These are phyloP conservation scores for Carpatolechia fugitivella DNA, from an alignment of 2,888 invertebrate genomes.

Conservation along the genomic window DNA sequence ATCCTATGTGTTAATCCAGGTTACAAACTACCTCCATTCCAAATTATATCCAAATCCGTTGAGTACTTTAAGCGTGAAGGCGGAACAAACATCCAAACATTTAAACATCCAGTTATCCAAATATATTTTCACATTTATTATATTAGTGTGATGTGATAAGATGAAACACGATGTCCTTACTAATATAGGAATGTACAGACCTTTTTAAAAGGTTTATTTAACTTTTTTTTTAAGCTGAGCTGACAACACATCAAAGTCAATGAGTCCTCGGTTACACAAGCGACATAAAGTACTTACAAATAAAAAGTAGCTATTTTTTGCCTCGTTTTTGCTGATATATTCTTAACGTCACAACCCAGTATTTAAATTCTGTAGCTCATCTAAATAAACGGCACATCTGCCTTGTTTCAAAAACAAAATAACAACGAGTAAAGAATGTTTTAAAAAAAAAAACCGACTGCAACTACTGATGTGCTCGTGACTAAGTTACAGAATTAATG, in stretches of 20 bases:
- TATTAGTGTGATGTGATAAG: too few relatives aligned
- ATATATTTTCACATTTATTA: too few relatives aligned
- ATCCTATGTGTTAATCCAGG: too few relatives aligned
- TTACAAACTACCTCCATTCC: too few relatives aligned
- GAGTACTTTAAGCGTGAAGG: too few relatives aligned
- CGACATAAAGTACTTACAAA: conserved; percentile 6
- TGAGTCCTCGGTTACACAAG: background rate
- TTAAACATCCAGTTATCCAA: too few relatives aligned
- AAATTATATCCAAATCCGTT: too few relatives aligned
- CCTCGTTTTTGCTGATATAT: conserved; percentile 35
- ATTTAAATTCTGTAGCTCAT: conserved; percentile 63
- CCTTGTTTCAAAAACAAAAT: conserved; percentile 47
- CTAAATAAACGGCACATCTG: conserved; percentile 70
- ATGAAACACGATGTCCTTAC: too few relatives aligned
- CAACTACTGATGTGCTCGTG: too few relatives aligned
- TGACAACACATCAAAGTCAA: conserved; percentile 3
- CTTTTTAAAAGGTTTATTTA: background rate
- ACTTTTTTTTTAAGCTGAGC: background rate
- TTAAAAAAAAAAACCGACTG: too few relatives aligned
- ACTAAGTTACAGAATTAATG: too few relatives aligned
- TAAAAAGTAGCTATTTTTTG: conserved; percentile 3
- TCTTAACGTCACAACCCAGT: conserved; percentile 17
- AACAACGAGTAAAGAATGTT: background rate
- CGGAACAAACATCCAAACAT: too few relatives aligned
- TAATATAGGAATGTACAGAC: background rate